phyloP scores from a whole-genome alignment of 2,113 vertebrate genomes.

The Tapirus terrestris region DNA sequence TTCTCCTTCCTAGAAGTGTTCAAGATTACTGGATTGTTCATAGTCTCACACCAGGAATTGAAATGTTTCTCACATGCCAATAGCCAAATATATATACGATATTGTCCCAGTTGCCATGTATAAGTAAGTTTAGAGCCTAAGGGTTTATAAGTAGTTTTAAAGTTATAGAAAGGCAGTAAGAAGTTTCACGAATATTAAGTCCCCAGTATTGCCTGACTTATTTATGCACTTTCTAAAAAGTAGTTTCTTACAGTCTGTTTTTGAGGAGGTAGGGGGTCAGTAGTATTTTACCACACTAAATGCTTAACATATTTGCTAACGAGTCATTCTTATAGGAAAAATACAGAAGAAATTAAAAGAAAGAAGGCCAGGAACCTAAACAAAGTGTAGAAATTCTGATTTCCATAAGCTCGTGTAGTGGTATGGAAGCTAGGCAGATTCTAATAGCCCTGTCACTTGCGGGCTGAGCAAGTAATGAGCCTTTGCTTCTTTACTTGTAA shows the following conservation, averaged over 20 bases:
- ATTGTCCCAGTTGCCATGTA: neutral
- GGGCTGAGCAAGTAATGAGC: neutral
- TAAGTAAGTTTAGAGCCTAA: neutral
- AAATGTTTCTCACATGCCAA: slow-evolving; percentile 24
- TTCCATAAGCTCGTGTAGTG: neutral
- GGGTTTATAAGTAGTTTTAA: neutral
- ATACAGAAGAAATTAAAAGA: neutral
- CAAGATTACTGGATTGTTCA: slow-evolving; percentile 49
- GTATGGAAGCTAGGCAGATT: neutral
- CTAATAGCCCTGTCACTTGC: neutral
- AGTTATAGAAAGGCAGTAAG: neutral
- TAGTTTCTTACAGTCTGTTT: neutral
- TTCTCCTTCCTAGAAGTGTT: slow-evolving; percentile 66
- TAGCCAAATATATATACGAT: neutral
- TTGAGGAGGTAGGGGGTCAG: neutral
- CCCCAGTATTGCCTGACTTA: neutral
- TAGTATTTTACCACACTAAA: neutral
- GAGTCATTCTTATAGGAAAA: neutral
- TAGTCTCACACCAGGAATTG: slow-evolving; percentile 45
- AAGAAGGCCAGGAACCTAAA: neutral
- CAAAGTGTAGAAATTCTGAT: neutral
- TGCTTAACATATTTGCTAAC: neutral
- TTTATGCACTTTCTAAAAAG: neutral
- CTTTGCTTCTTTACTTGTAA: neutral
- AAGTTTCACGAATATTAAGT: neutral